A percentile compares a stretch with the other conserved stretches of the same genome.
Conservation (phyloP, 2,113 vertebrate genomes). For the Hypomesus transpacificus region DNA sequence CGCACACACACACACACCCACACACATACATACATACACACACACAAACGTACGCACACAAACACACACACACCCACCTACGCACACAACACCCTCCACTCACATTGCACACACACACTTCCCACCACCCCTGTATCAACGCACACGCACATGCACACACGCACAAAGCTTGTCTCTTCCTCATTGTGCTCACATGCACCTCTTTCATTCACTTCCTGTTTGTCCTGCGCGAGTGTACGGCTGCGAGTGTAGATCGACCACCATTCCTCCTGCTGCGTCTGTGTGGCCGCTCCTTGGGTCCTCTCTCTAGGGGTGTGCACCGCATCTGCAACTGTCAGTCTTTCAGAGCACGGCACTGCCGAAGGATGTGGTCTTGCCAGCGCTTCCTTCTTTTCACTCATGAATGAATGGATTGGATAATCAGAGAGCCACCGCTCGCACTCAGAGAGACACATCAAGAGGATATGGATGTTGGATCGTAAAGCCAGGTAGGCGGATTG, state of each 20-base stretch:
- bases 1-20: slow-evolving; percentile 34
- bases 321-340: neutral
- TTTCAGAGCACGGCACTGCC: slow-evolving; percentile 1
- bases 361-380: slow-evolving; percentile 60
- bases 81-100: slow-evolving; percentile 4
- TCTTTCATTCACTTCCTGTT: slow-evolving; percentile 69
- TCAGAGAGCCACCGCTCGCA: slow-evolving; percentile 30
- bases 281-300: neutral
- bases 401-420: slow-evolving; percentile 51
- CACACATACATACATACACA: slow-evolving; percentile 19
- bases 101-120: slow-evolving; percentile 12
- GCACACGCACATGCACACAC: neutral
- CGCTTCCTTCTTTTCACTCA: slow-evolving; percentile 10
- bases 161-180: slow-evolving; percentile 23
- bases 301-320: too few species aligned
- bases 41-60: slow-evolving; percentile 12
- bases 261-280: neutral
- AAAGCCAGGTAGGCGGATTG: slow-evolving; percentile 50
- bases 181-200: slow-evolving; percentile 57
- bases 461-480: slow-evolving; percentile 46
- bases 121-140: slow-evolving; percentile 22
- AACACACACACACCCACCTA: slow-evolving; percentile 12
- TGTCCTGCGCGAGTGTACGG: slow-evolving; percentile 36
- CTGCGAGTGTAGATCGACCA: neutral
- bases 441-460: neutral